Evolutionary conservation across 2,888 invertebrate genomes (phyloP), one percentile per base, ranked within the genome.

Genomic region (Eucera pruinosa): DNA sequence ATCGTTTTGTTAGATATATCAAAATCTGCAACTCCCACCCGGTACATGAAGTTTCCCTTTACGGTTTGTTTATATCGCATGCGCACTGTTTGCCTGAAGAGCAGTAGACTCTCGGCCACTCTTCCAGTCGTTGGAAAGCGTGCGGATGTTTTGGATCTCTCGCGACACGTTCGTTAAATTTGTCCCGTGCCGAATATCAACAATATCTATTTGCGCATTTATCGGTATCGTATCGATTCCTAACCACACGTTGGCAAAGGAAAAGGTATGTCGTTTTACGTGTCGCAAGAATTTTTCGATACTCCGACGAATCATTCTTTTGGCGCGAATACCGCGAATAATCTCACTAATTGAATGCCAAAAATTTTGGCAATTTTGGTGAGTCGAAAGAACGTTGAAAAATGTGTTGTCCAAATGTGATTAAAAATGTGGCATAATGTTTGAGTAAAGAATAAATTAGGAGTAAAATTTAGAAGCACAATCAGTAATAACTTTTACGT

Each of bases 51-150:
- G 70, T 84, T 81, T 86, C 83, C 83, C 84, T 86, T 86, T 71
- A 86, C 80, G 87, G 82, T 89, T 89, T 89, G 89, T 90, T 90
- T 89, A 87, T 81, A 66, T 87, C 90, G 90, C 90, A 90, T 89
- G 90, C 90, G 90, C 90, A 87, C 80, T 80, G 68, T 73, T 76
- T 73, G 70, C 73, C 73, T 66, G 66, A 62, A 76, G 70, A 71
- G 80, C 52, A 65, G 80, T 67, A 69, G 78, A 66, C 71, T 71
- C 73, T 68, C 79, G 81, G 60, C 62, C 68, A 76, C 77, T 69
- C 83, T 81, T 85, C 74, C 90, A 90, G 90, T 90, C 88, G 89
- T 86, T 89, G 87, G 82, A 80, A 86, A 87, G 88, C 89, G 88
- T 88, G 89, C 88, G 88, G 84, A 86, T 89, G 84, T 87, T 87